Evolutionary conservation across 2,888 invertebrate species (phyloP).

Genomic region (Hypsopygia costalis): DNA sequence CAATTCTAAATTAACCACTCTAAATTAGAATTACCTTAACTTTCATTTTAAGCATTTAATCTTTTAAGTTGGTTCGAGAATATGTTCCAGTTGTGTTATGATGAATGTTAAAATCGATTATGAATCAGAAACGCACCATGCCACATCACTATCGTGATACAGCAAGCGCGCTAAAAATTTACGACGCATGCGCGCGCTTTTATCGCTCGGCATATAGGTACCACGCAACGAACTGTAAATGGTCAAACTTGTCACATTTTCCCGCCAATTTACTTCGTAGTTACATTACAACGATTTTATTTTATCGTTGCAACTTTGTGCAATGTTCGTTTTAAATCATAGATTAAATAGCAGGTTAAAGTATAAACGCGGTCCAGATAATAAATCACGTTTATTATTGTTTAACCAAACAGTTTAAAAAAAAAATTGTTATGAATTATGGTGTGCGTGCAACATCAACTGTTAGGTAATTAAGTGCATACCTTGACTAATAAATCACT

Average conservation of each 20-base stretch:
- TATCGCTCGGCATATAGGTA: slow-evolving; percentile 33
- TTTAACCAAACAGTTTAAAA: slow-evolving; percentile 12
- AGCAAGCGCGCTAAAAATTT: slow-evolving; percentile 40
- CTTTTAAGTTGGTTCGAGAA: not conserved
- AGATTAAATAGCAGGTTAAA: not conserved
- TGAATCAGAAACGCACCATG: slow-evolving; percentile 23
- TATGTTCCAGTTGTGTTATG: not conserved
- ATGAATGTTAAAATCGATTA: slow-evolving; percentile 22
- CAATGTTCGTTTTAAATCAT: slow-evolving; percentile 17
- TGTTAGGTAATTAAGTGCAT: too few species aligned
- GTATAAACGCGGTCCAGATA: slow-evolving; percentile 21
- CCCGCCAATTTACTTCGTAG: slow-evolving; percentile 54
- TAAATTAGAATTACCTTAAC: slow-evolving; percentile 1
- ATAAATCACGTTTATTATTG: slow-evolving; percentile 35
- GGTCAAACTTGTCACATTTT: slow-evolving; percentile 42
- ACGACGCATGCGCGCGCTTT: slow-evolving; percentile 39
- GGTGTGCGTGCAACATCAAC: too few species aligned
- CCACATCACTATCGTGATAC: slow-evolving; percentile 31
- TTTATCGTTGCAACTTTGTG: slow-evolving; percentile 27
- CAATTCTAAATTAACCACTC: slow-evolving; percentile 6
- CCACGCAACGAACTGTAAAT: slow-evolving; percentile 21
- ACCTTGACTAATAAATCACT: too few species aligned
- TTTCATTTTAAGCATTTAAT: slow-evolving; percentile 1
- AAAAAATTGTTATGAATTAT: slow-evolving; percentile 20
- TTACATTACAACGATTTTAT: too few species aligned